Percentiles rank a stretch among this genome's conserved stretches.
Evolutionary conservation across 1,140 invertebrate genomes (phyloP).

Genomic region (Gryon sp.): DNA sequence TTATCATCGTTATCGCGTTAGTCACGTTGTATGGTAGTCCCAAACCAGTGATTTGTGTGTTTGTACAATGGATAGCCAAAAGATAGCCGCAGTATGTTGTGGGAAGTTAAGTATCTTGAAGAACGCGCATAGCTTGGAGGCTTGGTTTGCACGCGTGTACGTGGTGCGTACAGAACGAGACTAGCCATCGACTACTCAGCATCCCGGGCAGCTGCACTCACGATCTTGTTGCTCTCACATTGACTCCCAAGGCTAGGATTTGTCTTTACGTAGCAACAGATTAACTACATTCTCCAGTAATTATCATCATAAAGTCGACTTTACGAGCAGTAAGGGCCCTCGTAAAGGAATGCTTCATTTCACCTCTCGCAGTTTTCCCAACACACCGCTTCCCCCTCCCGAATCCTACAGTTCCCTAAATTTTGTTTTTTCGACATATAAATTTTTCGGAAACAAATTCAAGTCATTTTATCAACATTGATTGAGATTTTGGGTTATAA

Average conservation of each 20-base stretch:
- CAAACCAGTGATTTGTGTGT: constrained; percentile 33
- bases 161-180: constrained; percentile 47
- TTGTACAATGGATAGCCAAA: constrained; percentile 11
- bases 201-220: constrained; percentile 56
- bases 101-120: constrained; percentile 46
- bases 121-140: constrained; percentile 16
- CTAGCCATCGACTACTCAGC: constrained; percentile 58
- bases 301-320: constrained; percentile 83
- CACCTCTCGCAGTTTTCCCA: constrained; percentile 63
- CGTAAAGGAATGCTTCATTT: constrained; percentile 83
- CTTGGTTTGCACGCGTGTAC: constrained; percentile 52
- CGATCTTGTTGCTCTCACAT: constrained; percentile 44
- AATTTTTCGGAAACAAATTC: no score
- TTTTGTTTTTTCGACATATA: no score
- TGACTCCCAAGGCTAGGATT: constrained; percentile 39
- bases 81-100: constrained; percentile 42
- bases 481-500: no score
- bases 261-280: constrained; percentile 71
- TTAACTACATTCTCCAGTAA: constrained; percentile 81
- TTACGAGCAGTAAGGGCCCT: constrained; percentile 82
- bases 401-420: no score
- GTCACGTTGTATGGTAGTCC: constrained; percentile 26
- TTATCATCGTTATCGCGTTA: constrained; percentile 26
- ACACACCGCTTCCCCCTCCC: background rate
- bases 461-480: no score